Evolutionary conservation across 2,888 invertebrate genomes (phyloP).

Genomic region (Sthenelais limicola): DNA sequence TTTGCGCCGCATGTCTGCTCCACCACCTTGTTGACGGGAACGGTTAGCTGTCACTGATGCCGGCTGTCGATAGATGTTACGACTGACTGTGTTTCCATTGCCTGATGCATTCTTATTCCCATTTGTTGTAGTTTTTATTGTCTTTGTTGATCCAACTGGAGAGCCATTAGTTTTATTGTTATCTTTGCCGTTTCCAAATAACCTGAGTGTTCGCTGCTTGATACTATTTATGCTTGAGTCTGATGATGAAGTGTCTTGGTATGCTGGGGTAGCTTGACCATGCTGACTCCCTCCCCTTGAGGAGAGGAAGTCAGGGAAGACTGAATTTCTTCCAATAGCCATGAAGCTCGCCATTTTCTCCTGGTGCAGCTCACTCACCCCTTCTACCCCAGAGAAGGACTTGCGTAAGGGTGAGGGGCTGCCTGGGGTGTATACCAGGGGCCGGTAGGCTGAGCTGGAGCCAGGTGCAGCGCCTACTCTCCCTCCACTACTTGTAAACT

Average conservation of each 20-base stretch:
- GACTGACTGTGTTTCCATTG: neutral
- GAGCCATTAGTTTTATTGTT: neutral
- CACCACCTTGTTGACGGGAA: too few relatives aligned
- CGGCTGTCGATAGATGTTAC: slow-evolving; percentile 21
- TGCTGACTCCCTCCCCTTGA: neutral
- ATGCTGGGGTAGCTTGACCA: slow-evolving; percentile 14
- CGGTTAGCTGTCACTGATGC: slow-evolving; percentile 4
- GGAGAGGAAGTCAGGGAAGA: slow-evolving; percentile 19
- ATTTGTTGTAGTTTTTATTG: neutral
- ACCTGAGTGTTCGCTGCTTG: slow-evolving; percentile 12
- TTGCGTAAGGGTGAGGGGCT: slow-evolving; percentile 2
- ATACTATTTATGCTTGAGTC: slow-evolving; percentile 9
- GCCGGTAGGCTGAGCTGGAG: slow-evolving; percentile 32
- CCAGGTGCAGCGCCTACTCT: neutral
- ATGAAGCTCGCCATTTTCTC: slow-evolving; percentile 26
- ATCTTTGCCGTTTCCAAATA: slow-evolving; percentile 22
- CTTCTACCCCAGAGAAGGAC: slow-evolving; percentile 5
- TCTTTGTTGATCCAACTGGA: neutral
- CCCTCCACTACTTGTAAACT: slow-evolving; percentile 4
- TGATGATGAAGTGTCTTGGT: neutral
- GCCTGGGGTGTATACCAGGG: slow-evolving; percentile 20
- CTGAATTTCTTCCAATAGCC: slow-evolving; percentile 18
- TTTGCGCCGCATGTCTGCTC: slow-evolving; percentile 29
- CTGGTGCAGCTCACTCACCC: too few relatives aligned
- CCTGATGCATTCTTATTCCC: too few relatives aligned